Evolutionary conservation across 2,888 invertebrate genomes (phyloP).

Genomic region (Xestia ashworthii): DNA sequence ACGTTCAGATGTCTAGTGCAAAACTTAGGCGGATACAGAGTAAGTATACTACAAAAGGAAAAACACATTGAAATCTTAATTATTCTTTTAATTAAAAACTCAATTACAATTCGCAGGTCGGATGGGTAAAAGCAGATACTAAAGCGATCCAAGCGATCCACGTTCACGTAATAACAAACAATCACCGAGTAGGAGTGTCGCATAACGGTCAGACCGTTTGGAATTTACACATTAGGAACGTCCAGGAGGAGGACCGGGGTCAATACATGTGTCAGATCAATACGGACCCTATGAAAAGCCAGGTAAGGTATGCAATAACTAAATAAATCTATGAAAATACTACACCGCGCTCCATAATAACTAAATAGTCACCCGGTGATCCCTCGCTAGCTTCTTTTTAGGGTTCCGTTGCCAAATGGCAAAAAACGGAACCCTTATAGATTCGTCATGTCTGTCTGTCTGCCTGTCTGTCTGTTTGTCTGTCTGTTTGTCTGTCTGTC

Average conservation of each 20-base stretch:
- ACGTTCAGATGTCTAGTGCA: constrained; percentile 96
- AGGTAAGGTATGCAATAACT: constrained; percentile 90
- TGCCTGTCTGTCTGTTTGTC: too few relatives aligned
- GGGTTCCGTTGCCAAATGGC: too few relatives aligned
- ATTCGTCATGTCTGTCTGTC: too few relatives aligned
- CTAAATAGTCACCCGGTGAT: constrained; percentile 29
- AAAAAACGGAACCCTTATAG: too few relatives aligned
- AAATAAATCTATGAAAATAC: constrained; percentile 60
- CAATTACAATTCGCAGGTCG: constrained; percentile 91
- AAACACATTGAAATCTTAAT: constrained; percentile 13
- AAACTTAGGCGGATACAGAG: constrained; percentile 97
- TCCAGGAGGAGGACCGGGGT: constrained; percentile 96
- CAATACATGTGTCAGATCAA: constrained; percentile 98
- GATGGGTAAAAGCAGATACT: constrained; percentile 98
- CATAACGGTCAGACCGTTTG: constrained; percentile 96
- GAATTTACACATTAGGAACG: constrained; percentile 97
- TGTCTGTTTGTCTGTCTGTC: too few relatives aligned
- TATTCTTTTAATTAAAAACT: constrained; percentile 37
- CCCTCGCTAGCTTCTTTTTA: constrained; percentile 57
- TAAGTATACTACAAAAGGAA: constrained; percentile 84
- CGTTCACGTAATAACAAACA: constrained; percentile 97
- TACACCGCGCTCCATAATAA: constrained; percentile 78
- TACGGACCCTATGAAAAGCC: constrained; percentile 98
- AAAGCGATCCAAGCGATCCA: constrained; percentile 98
- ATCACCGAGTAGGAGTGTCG: constrained; percentile 96